Evolutionary conservation across 2,888 invertebrate species (phyloP).

Genomic region (Acanthococcus lagerstroemiae): DNA sequence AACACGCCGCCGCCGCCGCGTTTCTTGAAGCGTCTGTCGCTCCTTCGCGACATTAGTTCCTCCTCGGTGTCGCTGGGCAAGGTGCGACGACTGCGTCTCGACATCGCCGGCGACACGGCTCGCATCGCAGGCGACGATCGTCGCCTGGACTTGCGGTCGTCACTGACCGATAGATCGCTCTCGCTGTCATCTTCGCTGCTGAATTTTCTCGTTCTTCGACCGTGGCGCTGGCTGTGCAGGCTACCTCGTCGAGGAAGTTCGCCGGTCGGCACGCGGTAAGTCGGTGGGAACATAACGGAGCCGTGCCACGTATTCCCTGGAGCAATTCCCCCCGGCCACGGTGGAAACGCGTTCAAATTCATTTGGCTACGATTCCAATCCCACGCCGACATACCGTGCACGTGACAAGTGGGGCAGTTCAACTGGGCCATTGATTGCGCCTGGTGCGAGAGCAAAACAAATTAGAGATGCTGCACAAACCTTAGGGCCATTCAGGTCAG

Average conservation of each 20-base stretch:
- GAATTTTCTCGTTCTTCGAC: background rate
- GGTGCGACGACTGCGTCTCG: constrained; percentile 13
- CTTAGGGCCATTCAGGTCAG: no score
- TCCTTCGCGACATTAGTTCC: background rate
- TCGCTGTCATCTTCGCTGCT: constrained; percentile 9
- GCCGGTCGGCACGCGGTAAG: constrained; percentile 37
- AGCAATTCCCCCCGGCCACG: constrained; percentile 40
- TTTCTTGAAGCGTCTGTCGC: constrained; percentile 13
- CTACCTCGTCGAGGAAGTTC: constrained; percentile 35
- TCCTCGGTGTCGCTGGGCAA: constrained; percentile 8
- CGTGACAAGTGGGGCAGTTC: constrained; percentile 49
- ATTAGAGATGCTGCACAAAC: background rate
- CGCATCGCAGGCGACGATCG: background rate
- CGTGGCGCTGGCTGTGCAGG: constrained; percentile 13
- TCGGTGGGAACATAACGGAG: constrained; percentile 32
- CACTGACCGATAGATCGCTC: background rate
- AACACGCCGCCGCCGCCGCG: background rate
- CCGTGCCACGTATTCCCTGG: constrained; percentile 35
- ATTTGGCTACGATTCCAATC: constrained; percentile 22
- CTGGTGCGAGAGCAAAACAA: no score
- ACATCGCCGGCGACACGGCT: constrained; percentile 4
- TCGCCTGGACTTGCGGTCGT: background rate
- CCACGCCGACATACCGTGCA: constrained; percentile 39
- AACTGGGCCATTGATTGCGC: constrained; percentile 62
- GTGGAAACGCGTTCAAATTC: constrained; percentile 35